Conservation (phyloP, 30 jellyfish, hydroid and myxozoan species). For the Aurelia aurita region DNA sequence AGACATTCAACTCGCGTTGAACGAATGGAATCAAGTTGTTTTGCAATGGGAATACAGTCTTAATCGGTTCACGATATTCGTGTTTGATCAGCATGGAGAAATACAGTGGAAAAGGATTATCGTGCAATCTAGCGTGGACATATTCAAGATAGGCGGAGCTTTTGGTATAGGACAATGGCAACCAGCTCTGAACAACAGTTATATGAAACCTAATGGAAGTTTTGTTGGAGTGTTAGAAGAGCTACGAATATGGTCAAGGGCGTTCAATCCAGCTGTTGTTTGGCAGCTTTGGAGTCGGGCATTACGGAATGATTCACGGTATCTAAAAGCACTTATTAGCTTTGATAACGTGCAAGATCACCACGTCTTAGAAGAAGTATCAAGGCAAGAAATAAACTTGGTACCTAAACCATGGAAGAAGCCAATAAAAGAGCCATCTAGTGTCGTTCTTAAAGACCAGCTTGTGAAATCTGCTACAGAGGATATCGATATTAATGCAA, state of each 20-base stretch:
- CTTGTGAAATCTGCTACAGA: not conserved
- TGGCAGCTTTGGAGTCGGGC: conserved; percentile 76
- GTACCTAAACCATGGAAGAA: conserved; percentile 57
- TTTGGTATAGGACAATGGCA: conserved; percentile 71
- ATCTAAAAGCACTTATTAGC: conserved; percentile 17
- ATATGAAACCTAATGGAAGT: conserved; percentile 26
- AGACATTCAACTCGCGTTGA: conserved; percentile 19
- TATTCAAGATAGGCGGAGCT: conserved; percentile 52
- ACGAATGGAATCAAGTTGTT: conserved; percentile 58
- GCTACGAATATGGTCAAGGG: conserved; percentile 48
- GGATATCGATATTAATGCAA: not conserved
- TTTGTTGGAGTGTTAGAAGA: conserved; percentile 54
- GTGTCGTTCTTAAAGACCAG: conserved; percentile 39
- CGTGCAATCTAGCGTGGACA: not conserved
- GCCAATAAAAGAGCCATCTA: conserved; percentile 33
- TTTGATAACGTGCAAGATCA: conserved; percentile 40
- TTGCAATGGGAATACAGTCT: conserved; percentile 32
- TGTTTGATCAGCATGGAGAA: conserved; percentile 48
- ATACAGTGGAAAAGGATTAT: conserved; percentile 24
- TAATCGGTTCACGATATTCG: conserved; percentile 19
- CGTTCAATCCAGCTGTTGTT: conserved; percentile 62
- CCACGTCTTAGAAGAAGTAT: conserved; percentile 26
- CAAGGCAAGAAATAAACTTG: not conserved
- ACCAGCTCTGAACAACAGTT: conserved; percentile 54
- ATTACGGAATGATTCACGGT: conserved; percentile 25